These are phyloP conservation scores for Babyrousa celebensis DNA, from an alignment of 2,797 vertebrate genomes.

Conservation along the genomic window DNA sequence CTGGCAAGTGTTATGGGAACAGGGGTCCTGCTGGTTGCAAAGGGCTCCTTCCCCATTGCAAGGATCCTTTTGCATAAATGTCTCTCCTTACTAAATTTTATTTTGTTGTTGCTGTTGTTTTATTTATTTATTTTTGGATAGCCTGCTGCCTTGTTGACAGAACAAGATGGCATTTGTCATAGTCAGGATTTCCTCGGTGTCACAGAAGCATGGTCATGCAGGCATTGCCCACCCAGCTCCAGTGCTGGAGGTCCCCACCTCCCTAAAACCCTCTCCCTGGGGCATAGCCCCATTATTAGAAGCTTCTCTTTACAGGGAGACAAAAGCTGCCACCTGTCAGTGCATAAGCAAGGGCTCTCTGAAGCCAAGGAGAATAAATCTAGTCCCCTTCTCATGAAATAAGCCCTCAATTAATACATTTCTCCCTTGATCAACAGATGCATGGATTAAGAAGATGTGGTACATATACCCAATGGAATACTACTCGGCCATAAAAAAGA, in stretches of 20 bases:
- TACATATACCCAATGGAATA: too few relatives aligned
- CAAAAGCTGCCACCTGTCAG: not conserved
- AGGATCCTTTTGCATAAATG: not conserved
- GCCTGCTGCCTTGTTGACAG: not conserved
- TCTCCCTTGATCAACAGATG: not conserved
- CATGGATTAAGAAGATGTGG: too few relatives aligned
- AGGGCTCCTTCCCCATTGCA: too few relatives aligned
- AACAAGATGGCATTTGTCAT: not conserved
- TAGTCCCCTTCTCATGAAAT: not conserved
- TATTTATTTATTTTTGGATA: too few relatives aligned
- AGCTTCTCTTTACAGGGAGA: not conserved
- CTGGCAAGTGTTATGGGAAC: too few relatives aligned
- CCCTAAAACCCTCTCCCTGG: not conserved
- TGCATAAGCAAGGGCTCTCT: rapidly evolving
- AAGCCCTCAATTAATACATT: not conserved
- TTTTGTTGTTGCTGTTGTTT: too few relatives aligned
- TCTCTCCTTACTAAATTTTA: not conserved
- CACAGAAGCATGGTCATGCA: too few relatives aligned
- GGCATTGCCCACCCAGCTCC: too few relatives aligned
- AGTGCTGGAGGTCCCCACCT: rapidly evolving
- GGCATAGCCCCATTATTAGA: rapidly evolving
- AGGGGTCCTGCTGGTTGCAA: not conserved
- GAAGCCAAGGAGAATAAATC: not conserved
- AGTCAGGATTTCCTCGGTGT: not conserved
- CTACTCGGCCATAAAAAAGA: too few relatives aligned